Base-by-base conservation (phyloP, 1,140 invertebrate genomes). In the Bombus vancouverensis region DNA sequence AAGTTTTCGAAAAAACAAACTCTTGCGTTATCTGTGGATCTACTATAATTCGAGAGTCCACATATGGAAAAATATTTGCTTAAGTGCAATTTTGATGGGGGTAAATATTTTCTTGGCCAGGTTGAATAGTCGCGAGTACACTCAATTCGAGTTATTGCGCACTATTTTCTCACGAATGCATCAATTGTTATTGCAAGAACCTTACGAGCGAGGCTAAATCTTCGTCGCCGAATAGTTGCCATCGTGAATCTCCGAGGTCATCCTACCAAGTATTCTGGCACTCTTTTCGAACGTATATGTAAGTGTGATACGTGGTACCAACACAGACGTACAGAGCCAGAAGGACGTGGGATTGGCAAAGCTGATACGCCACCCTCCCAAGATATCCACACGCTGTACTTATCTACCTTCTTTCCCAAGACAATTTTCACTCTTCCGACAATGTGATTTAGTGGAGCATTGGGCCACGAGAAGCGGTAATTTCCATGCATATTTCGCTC, bases 391-490 rank as follows among this genome's bases (percentile, higher is more conserved):
- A 85, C 76, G 4, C 12, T 83, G 42, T 78, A 57, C 82, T 89
- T 83, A 85, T 71, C 89, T 47, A n/a, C 59, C 73, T 91, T 90
- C 83, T 90, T 87, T 70, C 79, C 87, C 87, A 89, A 89, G 89
- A 90, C 89, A 91, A 91, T 91, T 91, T 90, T 91, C 90, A 86
- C 87, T 91, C 87, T 89, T 87, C 81, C 83, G 73, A 76, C 87
- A 79, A 81, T 89, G 83, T 90, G 90, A 91, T 91, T 90, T 91
- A 91, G 80, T 73, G 76, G 78, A 87, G 78, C 81, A 87, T 71
- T 77, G 87, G 80, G 85, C 74, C n/a, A 72, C 68, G 74, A 44
- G 44, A 83, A 89, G 84, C 72, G 75, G 81, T 76, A 80, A 68
- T 87, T 89, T 71, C 81, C 47, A 82, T 87, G 85, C 88, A 89